Evolutionary conservation across 1,140 invertebrate genomes (phyloP), one percentile per base, ranked within the genome.

Genomic region (Octopus sinensis): DNA sequence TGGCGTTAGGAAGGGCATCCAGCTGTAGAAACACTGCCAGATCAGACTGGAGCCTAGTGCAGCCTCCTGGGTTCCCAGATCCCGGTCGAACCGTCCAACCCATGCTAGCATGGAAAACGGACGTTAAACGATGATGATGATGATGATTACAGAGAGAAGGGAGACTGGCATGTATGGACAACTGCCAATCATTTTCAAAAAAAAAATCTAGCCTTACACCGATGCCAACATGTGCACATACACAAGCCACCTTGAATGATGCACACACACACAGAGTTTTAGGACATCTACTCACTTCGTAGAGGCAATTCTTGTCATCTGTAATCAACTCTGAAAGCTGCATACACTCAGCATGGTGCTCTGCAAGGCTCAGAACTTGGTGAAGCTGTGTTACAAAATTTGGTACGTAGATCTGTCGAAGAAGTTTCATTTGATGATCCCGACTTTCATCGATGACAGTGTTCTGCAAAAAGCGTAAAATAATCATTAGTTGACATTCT

Each of bases 341-440:
- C 30, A 97, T 88, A 87, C 95, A 95, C 88, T 95, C 95, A 68
- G 93, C 92, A 85, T 95, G 94, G 83, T 95, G 93, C 84, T 93
- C 93, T 86, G 94, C 95, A 83, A 93, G 92, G 76, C 94, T 93
- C 87, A 98, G 92, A 7, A 98, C 94, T 76, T 93, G 94, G 84
- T 96, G 93, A 5, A 98, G 91, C 10, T 98, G 91, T 76, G 96
- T 91, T 5, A 94, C 93, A 76, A 96, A 92, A 92, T 87, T 87
- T 5, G 96, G 96, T 85, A 98, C 94, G 86, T 95, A 96, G 9
- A 95, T 91, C 84, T 94, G 93, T 80, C 96, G 93, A 12, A 98
- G 90, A 84, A 93, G 93, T 56, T 93, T 91, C 90, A 97, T 91
- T 88, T 97, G 95, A 73, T 91, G 83, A 76, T 85, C 82, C 0